These are phyloP conservation scores for Vanacampus margaritifer DNA, from an alignment of 2,113 vertebrate species.

Conservation along the genomic window DNA sequence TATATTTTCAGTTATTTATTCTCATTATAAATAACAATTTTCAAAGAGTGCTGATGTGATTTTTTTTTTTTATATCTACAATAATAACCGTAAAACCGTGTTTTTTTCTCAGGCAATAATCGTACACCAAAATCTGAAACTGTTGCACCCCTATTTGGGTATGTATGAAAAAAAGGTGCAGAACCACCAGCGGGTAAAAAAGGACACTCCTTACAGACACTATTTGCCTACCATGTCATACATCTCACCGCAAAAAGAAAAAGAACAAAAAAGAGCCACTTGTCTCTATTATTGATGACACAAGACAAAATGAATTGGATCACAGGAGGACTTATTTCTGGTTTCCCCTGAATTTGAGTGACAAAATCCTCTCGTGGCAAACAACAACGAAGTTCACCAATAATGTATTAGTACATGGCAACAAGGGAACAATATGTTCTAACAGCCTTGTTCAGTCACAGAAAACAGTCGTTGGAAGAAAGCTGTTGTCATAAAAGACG, in stretches of 20 bases:
- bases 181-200: background rate
- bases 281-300: slow-evolving; percentile 21
- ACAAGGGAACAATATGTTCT: slow-evolving; percentile 43
- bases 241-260: slow-evolving; percentile 8
- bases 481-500: slow-evolving; percentile 34
- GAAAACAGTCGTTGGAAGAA: slow-evolving; percentile 31
- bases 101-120: no score
- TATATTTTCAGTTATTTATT: no score
- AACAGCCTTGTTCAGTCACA: slow-evolving; percentile 26
- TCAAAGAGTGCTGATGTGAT: no score
- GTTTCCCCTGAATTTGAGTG: slow-evolving; percentile 32
- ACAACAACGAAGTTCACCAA: slow-evolving; percentile 40
- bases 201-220: slow-evolving; percentile 2
- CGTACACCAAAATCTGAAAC: no score
- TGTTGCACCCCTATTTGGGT: no score
- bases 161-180: background rate
- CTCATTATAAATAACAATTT: no score
- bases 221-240: slow-evolving; percentile 1
- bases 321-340: slow-evolving; percentile 14
- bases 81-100: no score
- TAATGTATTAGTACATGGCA: slow-evolving; percentile 39
- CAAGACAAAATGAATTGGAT: slow-evolving; percentile 16
- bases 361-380: slow-evolving; percentile 37
- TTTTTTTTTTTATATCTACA: no score
- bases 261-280: slow-evolving; percentile 1